Conservation (phyloP, 2,113 vertebrate genomes). For the Ailuropoda melanoleuca region DNA sequence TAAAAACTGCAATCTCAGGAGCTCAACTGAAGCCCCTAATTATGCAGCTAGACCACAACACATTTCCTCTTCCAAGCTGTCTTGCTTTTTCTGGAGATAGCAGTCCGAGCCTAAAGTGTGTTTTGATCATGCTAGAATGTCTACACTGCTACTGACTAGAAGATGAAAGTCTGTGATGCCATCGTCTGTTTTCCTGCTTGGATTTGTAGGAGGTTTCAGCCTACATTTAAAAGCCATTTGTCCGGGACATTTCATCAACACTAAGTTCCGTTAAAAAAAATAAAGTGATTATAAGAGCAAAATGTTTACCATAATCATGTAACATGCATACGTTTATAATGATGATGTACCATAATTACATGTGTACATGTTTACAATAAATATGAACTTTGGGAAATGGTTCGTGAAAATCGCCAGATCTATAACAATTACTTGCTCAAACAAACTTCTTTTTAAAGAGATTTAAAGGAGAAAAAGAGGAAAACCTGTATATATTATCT, state of each 20-base stretch:
- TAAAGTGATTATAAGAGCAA: not conserved
- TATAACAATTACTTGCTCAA: not conserved
- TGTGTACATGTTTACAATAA: not conserved
- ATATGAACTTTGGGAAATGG: not conserved
- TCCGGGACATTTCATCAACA: not conserved
- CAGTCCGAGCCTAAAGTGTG: not conserved
- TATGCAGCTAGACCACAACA: not conserved
- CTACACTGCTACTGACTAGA: not conserved
- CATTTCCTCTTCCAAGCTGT: not conserved
- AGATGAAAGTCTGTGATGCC: not conserved
- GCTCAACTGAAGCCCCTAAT: not conserved
- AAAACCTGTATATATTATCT: not conserved
- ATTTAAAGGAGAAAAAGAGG: not conserved
- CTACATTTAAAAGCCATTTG: not conserved
- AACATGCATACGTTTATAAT: not conserved
- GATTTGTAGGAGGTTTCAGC: not conserved
- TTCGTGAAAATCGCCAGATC: not conserved
- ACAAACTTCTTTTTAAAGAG: constrained; percentile 38
- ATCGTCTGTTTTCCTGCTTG: not conserved
- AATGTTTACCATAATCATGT: not conserved
- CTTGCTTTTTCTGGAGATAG: not conserved
- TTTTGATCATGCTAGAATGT: not conserved
- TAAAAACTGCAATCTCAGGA: not conserved
- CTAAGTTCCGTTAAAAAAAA: constrained; percentile 13
- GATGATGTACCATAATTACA: not conserved